Base-by-base conservation (phyloP, 2,888 invertebrate species). In the Norana najaformis region DNA sequence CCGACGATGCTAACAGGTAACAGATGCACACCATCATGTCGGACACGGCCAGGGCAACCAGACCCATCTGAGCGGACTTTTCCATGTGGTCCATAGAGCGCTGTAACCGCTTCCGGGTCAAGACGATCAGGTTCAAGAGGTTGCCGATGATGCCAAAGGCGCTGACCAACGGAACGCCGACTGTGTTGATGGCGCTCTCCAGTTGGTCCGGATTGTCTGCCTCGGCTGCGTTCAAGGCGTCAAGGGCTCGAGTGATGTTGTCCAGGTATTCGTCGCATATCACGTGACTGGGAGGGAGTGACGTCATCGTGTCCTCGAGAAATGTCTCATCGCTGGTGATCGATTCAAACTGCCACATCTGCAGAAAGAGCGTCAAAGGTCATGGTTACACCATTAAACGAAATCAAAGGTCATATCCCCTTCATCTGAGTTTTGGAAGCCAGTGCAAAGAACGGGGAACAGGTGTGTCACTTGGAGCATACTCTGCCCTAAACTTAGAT, bases 1-100 rank as follows among this genome's bases (percentile, higher is more conserved):
- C 91, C 89, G 94, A 93, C 39, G 93, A 93, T 8, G 88, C 96
- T 96, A 94, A 97, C 96, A 83, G 97, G 96, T 93, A 93, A 90
- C 93, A 93, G 34, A 93, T 89, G 91, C 94, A 94, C 91, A 94
- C 94, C 93, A 97, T 95, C 90, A 97, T 95, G 83, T 97, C 97
- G n/a, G 97, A 97, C 11, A 96, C 96, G n/a, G 97, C 97, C 93
- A 97, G 96, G 90, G 97, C 97, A 96, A 96, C 94, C 37, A 95
- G 93, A 97, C 95, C 97, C 94, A 97, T 96, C 94, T 97, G 97
- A 83, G 97, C 97, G 0, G 97, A 96, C 85, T 97, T 97, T 93
- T 97, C 96, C 96, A 97, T 96, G 93, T 97, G 97, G 92, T 96
- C 96, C 92, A 94, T 93, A 14, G 94, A 94, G 88, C 93, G 93